Evolutionary conservation across 2,888 invertebrate species (phyloP), one percentile per base, ranked within the genome.

Genomic region (Uloborus plumipes): DNA sequence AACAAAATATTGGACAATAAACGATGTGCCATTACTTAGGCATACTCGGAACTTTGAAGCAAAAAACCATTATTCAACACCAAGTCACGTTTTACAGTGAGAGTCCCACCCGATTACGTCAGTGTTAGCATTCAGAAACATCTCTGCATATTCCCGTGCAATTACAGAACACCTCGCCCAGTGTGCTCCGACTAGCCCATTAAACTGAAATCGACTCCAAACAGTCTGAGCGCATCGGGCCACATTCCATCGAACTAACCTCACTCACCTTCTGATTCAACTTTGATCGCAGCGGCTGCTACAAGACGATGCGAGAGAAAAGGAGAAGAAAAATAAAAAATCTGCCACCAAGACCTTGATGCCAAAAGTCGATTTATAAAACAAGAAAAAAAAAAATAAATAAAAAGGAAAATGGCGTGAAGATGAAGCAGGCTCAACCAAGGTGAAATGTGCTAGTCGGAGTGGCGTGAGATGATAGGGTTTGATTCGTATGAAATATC

Each of bases 241-340:
- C 49, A 51, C 66, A 66, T 51, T 66, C 66, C 66, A 51, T 2
- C 13, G 11, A 26, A 51, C 66, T 66, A 66, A 72, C 78, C 78
- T 50, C 67, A 72, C 53, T 78, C 78, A 78, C 78, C 78, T 78
- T 78, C 72, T 66, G 55, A 47, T 72, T 65, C 71, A 55, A 78
- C 70, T 72, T 69, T 61, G 70, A 39, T 47, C 47, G 49, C 69
- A 26, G 6, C n/a, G n/a, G n/a, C n/a, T n/a, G 31, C 59, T 49
- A 53, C 47, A 51, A 18, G 39, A 64, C 20, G 39, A 64, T 58
- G 72, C 1, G 61, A 61, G 47, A 18, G 15, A 20, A 50, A 14
- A 61, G n/a, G 22, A 26, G 22, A 61, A 26, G 11, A 26, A 62
- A 31, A 39, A 11, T 47, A 74, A 58, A 74, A 58, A 74, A 18